These are phyloP conservation scores for Malurus leucopterus DNA, from an alignment of 2,797 vertebrate species.

Conservation along the genomic window DNA sequence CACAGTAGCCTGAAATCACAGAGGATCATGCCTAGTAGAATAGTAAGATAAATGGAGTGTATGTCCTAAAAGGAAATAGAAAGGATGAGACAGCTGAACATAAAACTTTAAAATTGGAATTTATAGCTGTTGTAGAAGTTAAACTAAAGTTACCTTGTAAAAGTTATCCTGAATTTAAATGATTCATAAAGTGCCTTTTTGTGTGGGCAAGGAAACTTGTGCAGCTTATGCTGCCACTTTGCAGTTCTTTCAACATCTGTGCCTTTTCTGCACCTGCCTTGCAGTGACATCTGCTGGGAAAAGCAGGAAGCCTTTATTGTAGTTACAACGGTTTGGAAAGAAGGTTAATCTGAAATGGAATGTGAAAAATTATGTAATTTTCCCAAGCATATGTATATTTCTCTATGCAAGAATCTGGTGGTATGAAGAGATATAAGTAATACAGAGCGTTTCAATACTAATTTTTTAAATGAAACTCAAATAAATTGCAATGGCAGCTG, in stretches of 20 bases:
- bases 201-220: neutral
- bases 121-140: neutral
- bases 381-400: neutral
- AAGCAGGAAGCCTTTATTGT: neutral
- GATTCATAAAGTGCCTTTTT: neutral
- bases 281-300: constrained; percentile 39
- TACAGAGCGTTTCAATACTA: neutral
- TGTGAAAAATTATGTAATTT: neutral
- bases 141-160: neutral
- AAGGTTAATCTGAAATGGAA: neutral
- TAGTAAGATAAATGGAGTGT: neutral
- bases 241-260: accelerated
- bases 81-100: neutral
- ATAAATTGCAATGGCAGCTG: neutral
- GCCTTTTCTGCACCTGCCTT: neutral
- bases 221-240: neutral
- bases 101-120: neutral
- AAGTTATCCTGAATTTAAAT: neutral
- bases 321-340: neutral
- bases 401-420: neutral
- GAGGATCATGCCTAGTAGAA: neutral
- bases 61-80: neutral
- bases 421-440: neutral
- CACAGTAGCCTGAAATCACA: neutral
- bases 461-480: neutral